Evolutionary conservation across 2,888 invertebrate genomes (phyloP).

Genomic region (Acrobasis consociella): DNA sequence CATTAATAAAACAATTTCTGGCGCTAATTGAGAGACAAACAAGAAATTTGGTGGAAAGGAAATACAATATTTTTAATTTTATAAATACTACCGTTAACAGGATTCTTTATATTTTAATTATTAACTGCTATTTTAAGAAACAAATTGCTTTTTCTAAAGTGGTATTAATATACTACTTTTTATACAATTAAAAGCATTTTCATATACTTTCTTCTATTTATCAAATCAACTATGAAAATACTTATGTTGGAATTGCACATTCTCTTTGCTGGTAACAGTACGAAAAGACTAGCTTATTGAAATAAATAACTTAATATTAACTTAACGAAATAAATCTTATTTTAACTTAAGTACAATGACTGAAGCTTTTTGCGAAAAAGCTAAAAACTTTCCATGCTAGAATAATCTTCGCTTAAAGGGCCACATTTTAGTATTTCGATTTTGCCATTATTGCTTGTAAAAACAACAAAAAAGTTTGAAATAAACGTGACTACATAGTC

Average conservation of each 20-base stretch:
- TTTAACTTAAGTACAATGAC: slow-evolving; percentile 34
- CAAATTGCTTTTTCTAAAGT: slow-evolving; percentile 6
- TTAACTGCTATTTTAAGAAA: slow-evolving; percentile 1
- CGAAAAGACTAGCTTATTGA: slow-evolving; percentile 44
- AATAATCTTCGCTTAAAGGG: neutral
- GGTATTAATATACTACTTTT: slow-evolving; percentile 7
- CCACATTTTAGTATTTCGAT: neutral
- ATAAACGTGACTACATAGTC: too few species aligned
- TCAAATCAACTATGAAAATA: slow-evolving; percentile 33
- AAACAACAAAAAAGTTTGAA: too few species aligned
- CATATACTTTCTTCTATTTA: slow-evolving; percentile 20
- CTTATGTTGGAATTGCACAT: slow-evolving; percentile 43
- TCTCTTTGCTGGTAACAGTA: slow-evolving; percentile 45
- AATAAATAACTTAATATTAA: slow-evolving; percentile 41
- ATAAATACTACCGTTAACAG: slow-evolving; percentile 12
- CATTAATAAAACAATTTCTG: neutral
- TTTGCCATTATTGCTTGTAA: neutral
- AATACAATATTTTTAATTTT: neutral
- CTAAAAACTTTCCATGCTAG: neutral
- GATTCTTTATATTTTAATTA: slow-evolving; percentile 5
- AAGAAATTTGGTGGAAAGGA: neutral
- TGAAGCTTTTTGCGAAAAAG: slow-evolving; percentile 27
- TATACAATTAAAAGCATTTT: slow-evolving; percentile 18
- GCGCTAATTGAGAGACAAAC: slow-evolving; percentile 2
- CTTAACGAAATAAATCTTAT: slow-evolving; percentile 31